Evolutionary conservation across 2,888 invertebrate species (phyloP).

Genomic region (Hipparchia semele): DNA sequence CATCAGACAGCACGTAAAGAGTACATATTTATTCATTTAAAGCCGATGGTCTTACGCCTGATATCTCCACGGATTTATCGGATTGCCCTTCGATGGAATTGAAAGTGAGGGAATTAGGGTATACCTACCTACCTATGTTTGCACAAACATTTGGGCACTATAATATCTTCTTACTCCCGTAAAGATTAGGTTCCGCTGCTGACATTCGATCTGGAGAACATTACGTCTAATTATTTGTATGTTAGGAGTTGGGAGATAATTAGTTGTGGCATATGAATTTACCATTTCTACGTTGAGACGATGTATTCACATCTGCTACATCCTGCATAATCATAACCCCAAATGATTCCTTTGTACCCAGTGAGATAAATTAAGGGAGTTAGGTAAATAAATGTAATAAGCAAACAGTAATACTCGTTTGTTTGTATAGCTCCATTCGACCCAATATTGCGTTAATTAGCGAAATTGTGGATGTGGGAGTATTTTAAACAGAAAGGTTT

Average conservation of each 20-base stretch:
- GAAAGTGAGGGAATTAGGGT: too few species aligned
- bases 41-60: too few species aligned
- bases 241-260: not conserved
- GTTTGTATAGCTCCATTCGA: constrained; percentile 5
- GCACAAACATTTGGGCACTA: too few species aligned
- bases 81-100: too few species aligned
- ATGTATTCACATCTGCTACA: not conserved
- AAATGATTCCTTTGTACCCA: not conserved
- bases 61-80: too few species aligned
- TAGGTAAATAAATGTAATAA: constrained; percentile 4
- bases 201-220: too few species aligned
- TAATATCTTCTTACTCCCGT: too few species aligned
- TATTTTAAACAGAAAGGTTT: not conserved
- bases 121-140: too few species aligned
- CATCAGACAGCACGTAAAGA: too few species aligned
- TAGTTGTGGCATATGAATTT: not conserved
- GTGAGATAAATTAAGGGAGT: not conserved
- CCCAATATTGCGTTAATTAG: constrained; percentile 11
- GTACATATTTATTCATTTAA: too few species aligned
- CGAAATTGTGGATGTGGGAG: not conserved
- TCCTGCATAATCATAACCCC: constrained; percentile 7
- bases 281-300: not conserved
- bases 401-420: constrained; percentile 8
- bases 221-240: not conserved
- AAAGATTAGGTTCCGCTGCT: too few species aligned